Evolutionary conservation across 2,113 vertebrate genomes (phyloP).

Genomic region (Trachemys scripta): DNA sequence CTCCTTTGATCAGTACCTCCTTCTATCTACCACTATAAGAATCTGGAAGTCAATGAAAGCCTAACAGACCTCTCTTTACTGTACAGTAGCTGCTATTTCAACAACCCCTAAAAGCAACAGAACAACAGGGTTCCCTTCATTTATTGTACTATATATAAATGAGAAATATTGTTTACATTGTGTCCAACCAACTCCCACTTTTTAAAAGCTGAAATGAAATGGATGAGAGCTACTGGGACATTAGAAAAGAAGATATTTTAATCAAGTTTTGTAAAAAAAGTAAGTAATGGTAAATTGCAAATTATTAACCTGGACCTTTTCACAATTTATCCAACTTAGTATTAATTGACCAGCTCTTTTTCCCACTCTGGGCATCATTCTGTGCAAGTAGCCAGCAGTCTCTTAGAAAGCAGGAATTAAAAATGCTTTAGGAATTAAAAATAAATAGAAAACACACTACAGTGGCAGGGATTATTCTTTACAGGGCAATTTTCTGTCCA

Average conservation of each 20-base stretch:
- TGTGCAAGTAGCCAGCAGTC: slow-evolving; percentile 1
- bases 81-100: not conserved
- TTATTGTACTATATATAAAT: not conserved
- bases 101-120: not conserved
- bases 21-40: not conserved
- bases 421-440: not conserved
- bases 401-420: not conserved
- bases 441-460: not conserved
- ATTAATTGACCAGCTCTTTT: not conserved
- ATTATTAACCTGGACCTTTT: not conserved
- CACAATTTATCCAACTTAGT: not conserved
- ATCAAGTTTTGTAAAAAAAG: not conserved
- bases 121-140: not conserved
- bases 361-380: not conserved
- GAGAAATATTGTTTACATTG: not conserved
- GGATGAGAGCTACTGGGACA: rapidly evolving
- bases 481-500: not conserved
- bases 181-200: rapidly evolving
- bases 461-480: not conserved
- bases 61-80: not conserved
- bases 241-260: not conserved
- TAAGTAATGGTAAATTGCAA: not conserved
- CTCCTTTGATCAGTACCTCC: not conserved
- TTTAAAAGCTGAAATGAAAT: not conserved
- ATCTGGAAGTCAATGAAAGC: not conserved